phyloP scores from a whole-genome alignment of 2,113 vertebrate genomes.

The Microtus pennsylvanicus region DNA sequence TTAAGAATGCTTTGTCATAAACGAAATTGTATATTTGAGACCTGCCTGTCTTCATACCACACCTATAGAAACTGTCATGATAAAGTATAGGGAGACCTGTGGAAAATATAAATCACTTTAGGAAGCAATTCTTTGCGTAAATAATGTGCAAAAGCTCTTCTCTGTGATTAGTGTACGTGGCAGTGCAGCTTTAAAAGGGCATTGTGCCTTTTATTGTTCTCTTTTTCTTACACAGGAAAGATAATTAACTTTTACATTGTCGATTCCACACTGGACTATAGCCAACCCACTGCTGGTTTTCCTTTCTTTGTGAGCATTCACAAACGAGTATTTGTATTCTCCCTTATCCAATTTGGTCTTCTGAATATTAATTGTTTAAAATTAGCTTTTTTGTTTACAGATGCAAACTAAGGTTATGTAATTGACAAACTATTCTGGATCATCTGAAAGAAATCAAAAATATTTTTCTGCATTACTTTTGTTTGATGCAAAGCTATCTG shows the following conservation, averaged over 20 bases:
- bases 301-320: neutral
- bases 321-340: neutral
- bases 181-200: no score
- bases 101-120: neutral
- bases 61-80: neutral
- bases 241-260: neutral
- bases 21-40: neutral
- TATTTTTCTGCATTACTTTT: neutral
- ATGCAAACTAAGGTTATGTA: neutral
- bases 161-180: neutral
- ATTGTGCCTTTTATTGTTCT: neutral
- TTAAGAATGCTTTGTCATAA: neutral
- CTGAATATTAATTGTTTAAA: constrained; percentile 2
- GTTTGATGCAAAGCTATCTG: neutral
- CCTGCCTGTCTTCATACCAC: no score
- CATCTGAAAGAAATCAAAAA: neutral
- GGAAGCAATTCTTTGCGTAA: neutral
- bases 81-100: neutral
- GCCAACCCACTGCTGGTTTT: neutral
- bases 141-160: neutral
- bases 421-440: neutral
- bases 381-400: neutral
- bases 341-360: neutral
- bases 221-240: neutral
- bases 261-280: neutral